Evolutionary conservation across 2,888 invertebrate genomes (phyloP), one percentile per base, ranked within the genome.

Genomic region (Itoplectis maculator): DNA sequence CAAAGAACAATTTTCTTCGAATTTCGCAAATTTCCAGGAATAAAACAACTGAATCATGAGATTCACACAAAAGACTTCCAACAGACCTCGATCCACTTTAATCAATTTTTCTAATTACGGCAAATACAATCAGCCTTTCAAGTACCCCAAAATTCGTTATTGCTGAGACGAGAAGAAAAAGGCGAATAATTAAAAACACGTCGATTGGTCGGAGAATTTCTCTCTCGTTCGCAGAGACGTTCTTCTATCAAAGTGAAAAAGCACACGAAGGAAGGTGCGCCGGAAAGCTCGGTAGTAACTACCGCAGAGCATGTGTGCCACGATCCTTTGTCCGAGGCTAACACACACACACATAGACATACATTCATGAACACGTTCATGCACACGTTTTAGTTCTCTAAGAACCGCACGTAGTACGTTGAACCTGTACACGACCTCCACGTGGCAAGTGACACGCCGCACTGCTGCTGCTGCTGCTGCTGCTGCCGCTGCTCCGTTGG

Each of bases 261-360:
- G 15, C 8, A 29, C 3, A 29, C 5, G n/a, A 35, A 59, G 35
- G 35, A 29, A 0, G 40, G n/a, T 23, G 69, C 20, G 15, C 8
- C 29, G n/a, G 42, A 20, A 70, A 70, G 56, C n/a, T 18, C 23
- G 42, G 54, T 2, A 9, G 20, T 42, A 40, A 15, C 37, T 11
- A n/a, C n/a, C 66, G 20, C 66, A n/a, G n/a, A 20, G 42, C 40
- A 15, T 7, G 35, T n/a, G 20, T 11, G 47, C 35, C 23, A 29
- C 0, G 35, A 49, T 9, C 61, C 72, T 73, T 73, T 73, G 72
- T 61, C 37, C 54, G 37, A 1, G 61, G 29, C 29, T 18, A 37
- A 15, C n/a, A n/a, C n/a, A n/a, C n/a, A n/a, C n/a, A n/a, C n/a
- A n/a, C n/a, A n/a, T n/a, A n/a, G n/a, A n/a, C n/a, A n/a, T n/a